These are phyloP conservation scores for Apolygus lucorum DNA, from an alignment of 1,140 invertebrate genomes.

Conservation along the genomic window DNA sequence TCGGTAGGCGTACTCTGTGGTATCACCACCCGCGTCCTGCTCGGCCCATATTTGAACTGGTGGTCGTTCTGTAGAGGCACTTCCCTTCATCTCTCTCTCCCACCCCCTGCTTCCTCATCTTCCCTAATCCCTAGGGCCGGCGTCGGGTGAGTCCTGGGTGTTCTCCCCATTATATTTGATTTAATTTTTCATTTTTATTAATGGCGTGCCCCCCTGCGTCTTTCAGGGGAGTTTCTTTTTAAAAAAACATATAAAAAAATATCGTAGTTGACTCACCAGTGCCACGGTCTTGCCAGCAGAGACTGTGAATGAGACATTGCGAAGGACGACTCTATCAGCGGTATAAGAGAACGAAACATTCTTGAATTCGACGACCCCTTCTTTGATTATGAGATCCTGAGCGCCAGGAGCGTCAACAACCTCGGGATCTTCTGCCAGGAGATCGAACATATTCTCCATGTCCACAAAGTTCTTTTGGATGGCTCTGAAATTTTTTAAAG, in stretches of 20 bases:
- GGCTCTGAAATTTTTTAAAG: conserved; percentile 65
- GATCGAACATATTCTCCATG: conserved; percentile 99
- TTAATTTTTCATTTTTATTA: too few relatives aligned
- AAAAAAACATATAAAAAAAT: background rate
- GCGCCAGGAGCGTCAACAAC: conserved; percentile 73
- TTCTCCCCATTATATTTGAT: too few relatives aligned
- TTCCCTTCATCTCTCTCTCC: too few relatives aligned
- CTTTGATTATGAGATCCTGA: conserved; percentile 55
- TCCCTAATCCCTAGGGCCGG: too few relatives aligned
- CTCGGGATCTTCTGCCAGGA: conserved; percentile 79
- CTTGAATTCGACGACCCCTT: conserved; percentile 76
- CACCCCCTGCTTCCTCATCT: too few relatives aligned
- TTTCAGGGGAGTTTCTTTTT: too few relatives aligned
- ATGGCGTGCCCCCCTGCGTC: too few relatives aligned
- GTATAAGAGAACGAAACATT: conserved; percentile 85
- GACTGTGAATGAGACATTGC: conserved; percentile 78
- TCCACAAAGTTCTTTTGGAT: conserved; percentile 97
- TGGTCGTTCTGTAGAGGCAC: too few relatives aligned
- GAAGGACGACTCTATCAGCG: conserved; percentile 69
- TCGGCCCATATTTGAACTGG: too few relatives aligned
- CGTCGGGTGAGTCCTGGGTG: too few relatives aligned
- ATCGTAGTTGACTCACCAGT: conserved; percentile 55
- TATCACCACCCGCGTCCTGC: too few relatives aligned
- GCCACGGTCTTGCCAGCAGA: conserved; percentile 84
- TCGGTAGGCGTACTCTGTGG: too few relatives aligned